These are phyloP conservation scores for Cotesia glomerata DNA, from an alignment of 1,140 invertebrate genomes.

Conservation along the genomic window DNA sequence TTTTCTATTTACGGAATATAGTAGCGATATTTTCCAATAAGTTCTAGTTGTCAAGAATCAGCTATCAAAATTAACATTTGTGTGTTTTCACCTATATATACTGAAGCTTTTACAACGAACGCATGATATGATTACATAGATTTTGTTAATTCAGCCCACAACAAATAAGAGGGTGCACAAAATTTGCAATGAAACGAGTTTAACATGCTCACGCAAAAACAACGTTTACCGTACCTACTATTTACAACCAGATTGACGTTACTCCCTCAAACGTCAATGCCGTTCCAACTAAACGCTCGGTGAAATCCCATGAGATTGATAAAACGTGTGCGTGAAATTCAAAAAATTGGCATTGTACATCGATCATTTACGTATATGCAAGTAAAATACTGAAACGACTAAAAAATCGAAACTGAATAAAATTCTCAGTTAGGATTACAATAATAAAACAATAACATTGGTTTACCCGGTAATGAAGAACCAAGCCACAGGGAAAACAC, in stretches of 20 bases:
- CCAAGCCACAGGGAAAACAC: too few relatives aligned
- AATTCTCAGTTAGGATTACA: not conserved
- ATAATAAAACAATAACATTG: not conserved
- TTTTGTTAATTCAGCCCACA: not conserved
- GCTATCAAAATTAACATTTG: too few relatives aligned
- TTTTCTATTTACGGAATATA: too few relatives aligned
- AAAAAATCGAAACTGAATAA: not conserved
- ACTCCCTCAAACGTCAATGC: not conserved
- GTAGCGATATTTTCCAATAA: too few relatives aligned
- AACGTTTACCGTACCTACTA: not conserved
- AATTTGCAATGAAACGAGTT: not conserved
- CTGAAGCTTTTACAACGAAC: not conserved
- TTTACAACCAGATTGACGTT: not conserved
- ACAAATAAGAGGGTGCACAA: not conserved
- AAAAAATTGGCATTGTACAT: not conserved
- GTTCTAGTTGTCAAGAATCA: too few relatives aligned
- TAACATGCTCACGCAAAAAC: not conserved
- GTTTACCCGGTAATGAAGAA: not conserved
- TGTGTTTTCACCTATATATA: not conserved
- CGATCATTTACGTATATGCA: not conserved
- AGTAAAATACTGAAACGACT: not conserved
- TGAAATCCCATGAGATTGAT: not conserved
- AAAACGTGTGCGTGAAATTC: not conserved
- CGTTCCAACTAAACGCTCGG: not conserved
- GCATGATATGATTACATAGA: not conserved